Evolutionary conservation across 2,113 vertebrate species (phyloP), one percentile per base, ranked within the genome.

Genomic region (Alexandromys fortis): DNA sequence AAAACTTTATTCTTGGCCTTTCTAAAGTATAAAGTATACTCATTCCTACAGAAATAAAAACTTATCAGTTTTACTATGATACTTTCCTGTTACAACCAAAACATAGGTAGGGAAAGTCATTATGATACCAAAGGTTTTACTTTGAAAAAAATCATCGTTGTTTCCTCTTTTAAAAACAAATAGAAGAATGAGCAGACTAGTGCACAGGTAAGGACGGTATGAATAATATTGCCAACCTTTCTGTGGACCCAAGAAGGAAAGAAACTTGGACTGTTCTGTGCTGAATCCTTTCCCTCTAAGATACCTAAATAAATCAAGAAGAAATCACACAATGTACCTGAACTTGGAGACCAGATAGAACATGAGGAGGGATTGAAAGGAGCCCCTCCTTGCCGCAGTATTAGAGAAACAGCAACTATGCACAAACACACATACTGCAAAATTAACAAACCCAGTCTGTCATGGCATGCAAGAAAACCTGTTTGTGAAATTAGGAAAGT

Each of bases 301-400:
- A 86, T 2, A 65, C 5, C 14, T 11, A 19, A 19, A 2, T 2
- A 22, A 7, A 5, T 28, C 47, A 89, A 38, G 38, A 76, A 72
- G 38, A 73, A 73, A 12, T 4, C 4, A 0, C 3, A 28, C 0
- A 0, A 3, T 0, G 7, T 6, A 4, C 21, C 0, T 3, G 21
- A 33, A 5, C 73, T 1, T 5, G 4, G 28, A 3, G 17, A 42
- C n/a, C 22, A 21, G 68, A 9, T 0, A 33, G 19, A 28, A 83
- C 12, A 13, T 45, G 38, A 28, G 17, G 70, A 14, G 4, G 35
- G 5, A 33, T 45, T 33, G 45, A 86, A 86, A 21, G 38, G 3
- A 35, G 21, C 30, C 68, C 6, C 35, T 78, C 45, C 21, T 2
- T 5, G 4, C 5, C 33, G 0, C 0, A 21, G 14, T 4, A n/a